Evolutionary conservation across 2,113 vertebrate species (phyloP), one percentile per base, ranked within the genome.

Genomic region (Tautogolabrus adspersus): DNA sequence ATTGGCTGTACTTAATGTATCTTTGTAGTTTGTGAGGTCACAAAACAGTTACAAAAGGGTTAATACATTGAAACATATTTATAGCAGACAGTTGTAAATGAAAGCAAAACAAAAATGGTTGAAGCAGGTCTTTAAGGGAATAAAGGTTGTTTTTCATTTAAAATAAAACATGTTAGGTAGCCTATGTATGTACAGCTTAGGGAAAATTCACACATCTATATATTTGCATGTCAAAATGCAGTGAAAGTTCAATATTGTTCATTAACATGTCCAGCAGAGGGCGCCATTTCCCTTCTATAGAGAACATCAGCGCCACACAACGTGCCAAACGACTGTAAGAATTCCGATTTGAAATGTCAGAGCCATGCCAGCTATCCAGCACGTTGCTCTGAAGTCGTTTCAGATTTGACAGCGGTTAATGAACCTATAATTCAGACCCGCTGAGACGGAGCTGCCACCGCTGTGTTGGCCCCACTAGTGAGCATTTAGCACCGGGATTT

Each of bases 261-360:
- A 18, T 18, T 19, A 60, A 15, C 15, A 23, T 15, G 1, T 7
- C 84, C 91, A 80, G 72, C 63, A 91, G 91, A 66, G 40, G 87
- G 69, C 66, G 73, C 68, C 58, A 66, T 84, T 80, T 22, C 22
- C 19, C 54, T 10, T 3, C 16, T 34, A 10, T 44, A 61, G 19
- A 58, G 18, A 26, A 37, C 46, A 64, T 21, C 52, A 21, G 16
- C 65, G 30, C 38, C n/a, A 12, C 9, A 4, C 69, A 77, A 75
- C 64, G 54, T 77, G 81, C 60, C 78, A 58, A 59, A 64, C 19
- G 30, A 66, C 56, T 47, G 71, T 8, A 57, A 56, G 55, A 72
- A 72, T 23, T 26, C 58, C 15, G 22, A 60, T 21, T 23, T 70
- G 1, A 59, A 63, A 65, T 66, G 62, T 16, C 59, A 77, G 18